A percentile compares a stretch with the other conserved stretches of the same genome.
Evolutionary conservation across 2,888 invertebrate species (phyloP).

Genomic region (Apamea anceps): DNA sequence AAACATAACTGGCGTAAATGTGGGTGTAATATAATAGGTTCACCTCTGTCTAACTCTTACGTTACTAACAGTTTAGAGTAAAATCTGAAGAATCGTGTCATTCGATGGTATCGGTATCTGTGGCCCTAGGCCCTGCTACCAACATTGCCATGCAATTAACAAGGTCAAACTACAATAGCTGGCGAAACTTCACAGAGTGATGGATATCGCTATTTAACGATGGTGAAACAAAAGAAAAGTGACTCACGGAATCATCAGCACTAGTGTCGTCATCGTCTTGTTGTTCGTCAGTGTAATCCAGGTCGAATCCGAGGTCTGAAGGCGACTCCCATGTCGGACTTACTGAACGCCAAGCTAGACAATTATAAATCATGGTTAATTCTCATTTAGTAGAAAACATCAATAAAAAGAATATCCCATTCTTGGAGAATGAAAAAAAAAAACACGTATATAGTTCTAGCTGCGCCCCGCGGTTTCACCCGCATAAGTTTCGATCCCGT

Average conservation of each 20-base stretch:
- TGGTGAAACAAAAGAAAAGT: neutral
- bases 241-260: conserved; percentile 95
- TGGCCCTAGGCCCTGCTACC: neutral
- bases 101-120: neutral
- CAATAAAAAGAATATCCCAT: no score
- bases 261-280: conserved; percentile 98
- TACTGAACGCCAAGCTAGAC: conserved; percentile 83
- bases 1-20: neutral
- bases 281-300: conserved; percentile 96
- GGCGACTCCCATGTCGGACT: conserved; percentile 95
- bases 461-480: neutral
- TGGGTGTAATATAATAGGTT: neutral
- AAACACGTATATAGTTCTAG: no score
- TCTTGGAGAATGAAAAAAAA: no score
- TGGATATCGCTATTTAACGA: neutral
- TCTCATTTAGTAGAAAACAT: neutral
- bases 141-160: neutral
- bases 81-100: neutral
- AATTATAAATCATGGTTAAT: neutral
- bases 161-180: neutral
- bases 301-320: conserved; percentile 93
- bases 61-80: neutral
- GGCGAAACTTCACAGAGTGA: neutral
- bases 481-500: no score
- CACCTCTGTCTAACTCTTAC: neutral